Conservation (phyloP, 1,140 invertebrate species). For the Eupristina koningsbergeri region DNA sequence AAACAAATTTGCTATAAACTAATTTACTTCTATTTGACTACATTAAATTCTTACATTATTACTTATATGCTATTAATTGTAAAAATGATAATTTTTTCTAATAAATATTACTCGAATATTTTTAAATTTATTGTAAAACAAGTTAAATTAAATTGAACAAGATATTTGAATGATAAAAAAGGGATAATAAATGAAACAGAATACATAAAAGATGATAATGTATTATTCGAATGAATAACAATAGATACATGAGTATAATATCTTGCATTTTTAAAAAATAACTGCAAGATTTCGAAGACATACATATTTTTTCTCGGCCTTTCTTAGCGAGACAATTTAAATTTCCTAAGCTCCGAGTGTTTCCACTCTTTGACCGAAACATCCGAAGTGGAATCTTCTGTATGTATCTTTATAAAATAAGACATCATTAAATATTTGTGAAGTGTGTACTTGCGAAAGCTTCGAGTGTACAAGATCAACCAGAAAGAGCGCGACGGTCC, state of each 20-base stretch:
- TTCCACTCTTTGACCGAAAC: not conserved
- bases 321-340: not conserved
- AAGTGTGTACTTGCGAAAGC: not conserved
- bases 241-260: not conserved
- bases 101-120: no score
- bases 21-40: no score
- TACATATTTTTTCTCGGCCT: not conserved
- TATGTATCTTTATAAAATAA: not conserved
- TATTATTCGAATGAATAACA: no score
- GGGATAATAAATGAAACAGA: no score
- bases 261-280: not conserved
- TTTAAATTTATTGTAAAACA: no score
- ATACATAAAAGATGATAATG: no score
- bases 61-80: no score
- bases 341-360: not conserved
- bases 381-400: not conserved
- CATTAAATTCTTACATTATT: no score
- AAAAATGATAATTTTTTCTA: no score
- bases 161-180: no score
- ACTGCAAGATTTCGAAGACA: not conserved
- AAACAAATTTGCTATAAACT: no score
- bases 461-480: not conserved
- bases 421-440: constrained; percentile 43
- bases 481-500: constrained; percentile 1
- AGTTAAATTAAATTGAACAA: no score